Base-by-base conservation (phyloP, 2,113 vertebrate genomes). In the Rhombomys opimus region DNA sequence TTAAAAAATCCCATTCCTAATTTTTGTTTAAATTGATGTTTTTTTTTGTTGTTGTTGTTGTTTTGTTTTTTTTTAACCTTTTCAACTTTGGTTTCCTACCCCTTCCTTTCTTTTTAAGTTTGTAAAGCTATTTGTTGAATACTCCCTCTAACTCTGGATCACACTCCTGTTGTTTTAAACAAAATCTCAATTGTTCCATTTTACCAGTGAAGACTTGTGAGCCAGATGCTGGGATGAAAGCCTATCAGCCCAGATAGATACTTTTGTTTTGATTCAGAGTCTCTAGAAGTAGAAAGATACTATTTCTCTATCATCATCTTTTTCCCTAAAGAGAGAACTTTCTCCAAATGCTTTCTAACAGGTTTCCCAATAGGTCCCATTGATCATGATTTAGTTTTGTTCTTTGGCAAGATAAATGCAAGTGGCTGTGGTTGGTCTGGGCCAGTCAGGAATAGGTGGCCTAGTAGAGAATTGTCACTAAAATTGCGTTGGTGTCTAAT, bases 331-430 rank as follows among this genome's bases (percentile, higher is more conserved):
- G 81, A 84, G 35, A 3, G 38, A 65, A 88, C n/a, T 85, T 87
- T 76, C 78, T 70, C 73, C 54, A 25, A 93, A n/a, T 87, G 32
- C 13, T 68, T 91, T n/a, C 78, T 41, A 27, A 17, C 12, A 87
- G 35, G 91, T 38, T 89, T 91, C 50, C 81, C 25, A 50, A 20
- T 6, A 2, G 17, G 57, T 72, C n/a, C 5, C 35, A 0, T 68
- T 77, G 54, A 17, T 84, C 32, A 89, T 84, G 80, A 70, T 93
- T 94, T 93, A 90, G 46, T 90, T 57, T 63, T 20, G 81, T 90
- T 25, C 2, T 50, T 32, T 91, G 57, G 57, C n/a, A 27, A 93
- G 67, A 95, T 59, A 41, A 97, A 61, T 95, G 20, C 76, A 46
- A 76, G 87, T 15, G 25, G 73, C n/a, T 9, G 0, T 78, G 35